phyloP scores from a whole-genome alignment of 2,113 vertebrate species.

The Actenoides lindsayi region DNA sequence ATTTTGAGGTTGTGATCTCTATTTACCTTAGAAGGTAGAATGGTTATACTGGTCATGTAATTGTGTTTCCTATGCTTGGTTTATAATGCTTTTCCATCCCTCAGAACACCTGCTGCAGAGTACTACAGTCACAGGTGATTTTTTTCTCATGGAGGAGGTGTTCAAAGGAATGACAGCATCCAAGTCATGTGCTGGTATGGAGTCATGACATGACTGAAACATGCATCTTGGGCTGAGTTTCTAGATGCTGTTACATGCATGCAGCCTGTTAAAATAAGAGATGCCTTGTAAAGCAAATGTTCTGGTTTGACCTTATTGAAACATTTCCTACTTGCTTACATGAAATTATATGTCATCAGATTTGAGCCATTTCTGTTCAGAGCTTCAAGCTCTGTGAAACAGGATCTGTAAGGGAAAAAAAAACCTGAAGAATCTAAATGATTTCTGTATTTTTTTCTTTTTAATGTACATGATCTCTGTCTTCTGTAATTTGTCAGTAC shows the following conservation, averaged over 20 bases:
- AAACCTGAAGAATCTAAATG: background rate
- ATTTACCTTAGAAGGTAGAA: background rate
- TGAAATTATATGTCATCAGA: accelerated
- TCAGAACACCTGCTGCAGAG: background rate
- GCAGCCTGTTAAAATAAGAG: background rate
- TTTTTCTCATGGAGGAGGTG: background rate
- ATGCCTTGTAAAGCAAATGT: background rate
- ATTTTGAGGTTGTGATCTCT: background rate
- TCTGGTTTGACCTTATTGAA: background rate
- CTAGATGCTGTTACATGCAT: background rate
- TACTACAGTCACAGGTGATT: background rate
- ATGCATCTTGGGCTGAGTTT: background rate
- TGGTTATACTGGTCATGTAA: background rate
- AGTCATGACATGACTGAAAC: background rate
- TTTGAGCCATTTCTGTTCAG: background rate
- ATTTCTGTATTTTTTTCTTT: background rate
- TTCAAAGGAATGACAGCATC: background rate
- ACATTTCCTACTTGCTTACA: background rate
- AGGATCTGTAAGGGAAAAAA: background rate
- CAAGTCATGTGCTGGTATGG: background rate
- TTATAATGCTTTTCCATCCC: background rate
- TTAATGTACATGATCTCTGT: background rate
- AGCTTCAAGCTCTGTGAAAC: background rate
- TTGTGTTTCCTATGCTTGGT: accelerated
- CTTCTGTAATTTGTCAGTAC: background rate